These are phyloP conservation scores for Festucalex cinctus DNA, from an alignment of 2,113 vertebrate species.

Conservation along the genomic window DNA sequence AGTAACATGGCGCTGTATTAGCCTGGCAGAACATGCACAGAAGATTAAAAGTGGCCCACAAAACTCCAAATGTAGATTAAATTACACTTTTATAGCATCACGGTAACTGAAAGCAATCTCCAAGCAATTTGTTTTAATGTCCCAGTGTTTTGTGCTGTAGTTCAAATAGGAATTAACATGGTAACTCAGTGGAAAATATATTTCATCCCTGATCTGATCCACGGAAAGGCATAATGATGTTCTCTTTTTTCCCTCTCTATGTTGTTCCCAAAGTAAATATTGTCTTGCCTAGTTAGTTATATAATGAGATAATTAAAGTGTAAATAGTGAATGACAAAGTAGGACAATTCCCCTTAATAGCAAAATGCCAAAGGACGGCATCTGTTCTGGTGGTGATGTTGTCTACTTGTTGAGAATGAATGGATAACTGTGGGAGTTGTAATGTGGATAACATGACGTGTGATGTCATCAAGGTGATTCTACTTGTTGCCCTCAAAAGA, in stretches of 20 bases:
- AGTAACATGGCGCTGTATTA: conserved; percentile 39
- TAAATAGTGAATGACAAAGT: conserved; percentile 32
- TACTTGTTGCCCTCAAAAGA: background rate
- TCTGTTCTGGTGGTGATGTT: conserved; percentile 29
- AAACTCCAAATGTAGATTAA: conserved; percentile 28
- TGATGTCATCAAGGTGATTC: conserved; percentile 17
- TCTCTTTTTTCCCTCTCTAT: background rate
- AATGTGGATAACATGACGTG: background rate
- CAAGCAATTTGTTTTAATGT: conserved; percentile 27
- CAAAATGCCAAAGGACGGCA: conserved; percentile 26
- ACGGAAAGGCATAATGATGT: background rate
- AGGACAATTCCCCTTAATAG: conserved; percentile 26
- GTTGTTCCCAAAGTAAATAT: background rate
- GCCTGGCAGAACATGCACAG: conserved; percentile 28
- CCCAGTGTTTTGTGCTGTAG: conserved; percentile 1
- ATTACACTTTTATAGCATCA: conserved; percentile 25
- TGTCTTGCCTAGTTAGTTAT: background rate
- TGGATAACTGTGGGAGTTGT: conserved; percentile 8
- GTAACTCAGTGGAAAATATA: conserved; percentile 1
- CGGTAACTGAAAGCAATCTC: conserved; percentile 29
- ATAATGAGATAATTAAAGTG: conserved; percentile 25
- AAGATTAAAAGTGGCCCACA: conserved; percentile 45
- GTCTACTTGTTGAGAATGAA: background rate
- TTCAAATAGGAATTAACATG: conserved; percentile 5
- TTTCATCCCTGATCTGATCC: conserved; percentile 10